These are phyloP conservation scores for Pollenia angustigena DNA, from an alignment of 2,888 invertebrate genomes.

Conservation along the genomic window DNA sequence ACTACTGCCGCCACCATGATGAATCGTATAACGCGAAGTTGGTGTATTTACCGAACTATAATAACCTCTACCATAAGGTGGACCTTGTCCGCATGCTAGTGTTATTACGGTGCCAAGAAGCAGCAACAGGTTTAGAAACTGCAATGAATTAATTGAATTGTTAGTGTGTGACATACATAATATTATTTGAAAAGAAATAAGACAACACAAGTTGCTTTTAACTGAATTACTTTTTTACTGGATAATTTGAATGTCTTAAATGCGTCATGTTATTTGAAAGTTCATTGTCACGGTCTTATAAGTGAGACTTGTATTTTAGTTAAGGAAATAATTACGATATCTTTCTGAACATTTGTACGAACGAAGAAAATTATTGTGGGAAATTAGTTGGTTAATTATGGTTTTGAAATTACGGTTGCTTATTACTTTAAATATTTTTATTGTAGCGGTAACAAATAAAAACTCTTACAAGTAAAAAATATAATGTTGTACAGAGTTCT, in stretches of 20 bases:
- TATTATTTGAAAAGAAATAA: background rate
- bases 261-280: background rate
- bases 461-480: background rate
- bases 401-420: background rate
- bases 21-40: conserved; percentile 74
- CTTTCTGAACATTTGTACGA: background rate
- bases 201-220: too few relatives aligned
- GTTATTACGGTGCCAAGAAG: conserved; percentile 66
- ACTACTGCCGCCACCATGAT: conserved; percentile 50
- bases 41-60: conserved; percentile 77
- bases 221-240: background rate
- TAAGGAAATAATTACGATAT: conserved; percentile 20
- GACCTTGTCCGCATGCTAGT: conserved; percentile 67
- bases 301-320: conserved; percentile 10
- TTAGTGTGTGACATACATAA: conserved; percentile 2
- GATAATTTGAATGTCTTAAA: conserved; percentile 6
- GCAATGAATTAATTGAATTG: conserved; percentile 55
- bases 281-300: conserved; percentile 37
- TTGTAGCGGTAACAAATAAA: background rate
- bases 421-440: background rate
- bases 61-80: conserved; percentile 77
- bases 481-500: background rate
- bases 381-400: background rate
- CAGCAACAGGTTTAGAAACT: conserved; percentile 75
- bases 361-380: conserved; percentile 6